A percentile compares a stretch with the other conserved stretches of the same genome.
phyloP scores from a whole-genome alignment of 1,140 invertebrate species.

The Lamellibrachia luymesi region DNA sequence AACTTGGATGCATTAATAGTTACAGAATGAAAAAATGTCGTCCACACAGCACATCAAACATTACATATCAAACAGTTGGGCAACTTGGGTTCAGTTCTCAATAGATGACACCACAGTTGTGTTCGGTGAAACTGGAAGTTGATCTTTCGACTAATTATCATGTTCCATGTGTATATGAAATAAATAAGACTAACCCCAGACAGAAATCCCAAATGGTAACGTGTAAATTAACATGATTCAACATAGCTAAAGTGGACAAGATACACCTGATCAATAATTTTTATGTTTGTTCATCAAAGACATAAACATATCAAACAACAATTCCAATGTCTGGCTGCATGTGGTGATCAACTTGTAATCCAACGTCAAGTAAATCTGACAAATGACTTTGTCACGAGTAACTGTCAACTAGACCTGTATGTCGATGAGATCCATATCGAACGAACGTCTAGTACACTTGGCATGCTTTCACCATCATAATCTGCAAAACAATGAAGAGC shows the following conservation, averaged over 20 bases:
- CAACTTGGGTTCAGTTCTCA: too few species aligned
- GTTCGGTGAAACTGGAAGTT: background rate
- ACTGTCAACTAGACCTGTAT: background rate
- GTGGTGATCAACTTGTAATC: background rate
- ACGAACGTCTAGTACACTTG: slow-evolving; percentile 56
- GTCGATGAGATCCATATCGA: background rate
- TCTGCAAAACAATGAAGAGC: slow-evolving; percentile 83
- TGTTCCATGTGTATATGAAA: background rate
- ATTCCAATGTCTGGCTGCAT: background rate
- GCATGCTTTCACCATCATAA: slow-evolving; percentile 88
- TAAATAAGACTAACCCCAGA: background rate
- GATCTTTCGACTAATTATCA: background rate
- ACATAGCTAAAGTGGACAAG: background rate
- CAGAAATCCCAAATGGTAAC: background rate
- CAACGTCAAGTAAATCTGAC: background rate
- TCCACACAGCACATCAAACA: background rate
- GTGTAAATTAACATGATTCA: background rate
- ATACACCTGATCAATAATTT: background rate
- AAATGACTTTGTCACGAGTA: background rate
- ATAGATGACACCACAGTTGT: too few species aligned
- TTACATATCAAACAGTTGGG: background rate
- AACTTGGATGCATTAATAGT: background rate
- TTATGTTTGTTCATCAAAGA: background rate
- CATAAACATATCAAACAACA: background rate
- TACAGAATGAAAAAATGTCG: background rate